Evolutionary conservation across 2,797 vertebrate genomes (phyloP), one percentile per base, ranked within the genome.

Genomic region (Poecilia gillii): DNA sequence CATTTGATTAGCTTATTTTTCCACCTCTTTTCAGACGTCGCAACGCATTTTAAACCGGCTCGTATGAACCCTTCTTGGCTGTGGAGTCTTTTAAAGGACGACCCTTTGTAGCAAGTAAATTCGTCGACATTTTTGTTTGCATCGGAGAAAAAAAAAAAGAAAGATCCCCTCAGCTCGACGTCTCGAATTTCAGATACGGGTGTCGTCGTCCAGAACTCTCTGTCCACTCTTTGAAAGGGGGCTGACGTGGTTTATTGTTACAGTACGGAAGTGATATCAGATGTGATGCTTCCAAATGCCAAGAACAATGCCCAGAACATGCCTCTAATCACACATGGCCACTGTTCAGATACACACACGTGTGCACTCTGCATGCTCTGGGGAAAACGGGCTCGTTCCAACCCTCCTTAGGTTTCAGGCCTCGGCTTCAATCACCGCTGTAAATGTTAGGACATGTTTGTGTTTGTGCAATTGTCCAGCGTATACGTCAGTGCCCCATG

Each of bases 181-280:
- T 87, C 76, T 95, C 91, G 90, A 90, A 93, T 95, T 95, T 95
- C 91, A 96, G 91, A 36, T 87, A 92, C 84, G 78, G 75, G 80
- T 92, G 46, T 76, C 72, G 84, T 88, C 84, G 85, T 91, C 78
- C 77, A 86, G 90, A 91, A 88, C 70, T 78, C 86, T 90, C 86
- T 83, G 88, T 93, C 89, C 88, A 84, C 86, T 85, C 77, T 92
- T 85, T 78, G 85, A 64, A 90, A 57, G 83, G 80, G 83, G 80
- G 83, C 88, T 89, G 83, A 91, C 90, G 90, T n/a, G 43, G 92
- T 93, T 95, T 95, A 92, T 95, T 95, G 93, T 95, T 95, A 93
- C 92, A 92, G 82, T 70, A 53, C 75, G 79, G 93, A 93, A 92
- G 92, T 93, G 93, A 94, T 93, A 95, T 93, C 92, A 95, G 91